These are phyloP conservation scores for Oligia latruncula DNA, from an alignment of 2,888 invertebrate species.

Conservation along the genomic window DNA sequence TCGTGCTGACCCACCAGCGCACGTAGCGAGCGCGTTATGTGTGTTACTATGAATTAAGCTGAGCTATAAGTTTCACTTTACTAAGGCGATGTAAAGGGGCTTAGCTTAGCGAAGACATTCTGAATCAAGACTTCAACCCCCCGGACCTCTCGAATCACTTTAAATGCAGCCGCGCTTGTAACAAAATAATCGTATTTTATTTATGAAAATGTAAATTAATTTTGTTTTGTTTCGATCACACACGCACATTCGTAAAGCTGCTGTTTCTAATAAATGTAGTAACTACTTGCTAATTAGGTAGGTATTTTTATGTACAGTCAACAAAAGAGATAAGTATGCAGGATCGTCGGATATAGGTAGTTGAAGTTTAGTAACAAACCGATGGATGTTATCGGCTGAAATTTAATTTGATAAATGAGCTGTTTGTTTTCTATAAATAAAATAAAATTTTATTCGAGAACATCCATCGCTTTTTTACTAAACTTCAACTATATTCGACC, in stretches of 20 bases:
- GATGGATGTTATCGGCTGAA: no score
- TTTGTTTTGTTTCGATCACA: neutral
- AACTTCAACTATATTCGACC: no score
- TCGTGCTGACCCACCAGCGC: conserved; percentile 2
- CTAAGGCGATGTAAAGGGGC: neutral
- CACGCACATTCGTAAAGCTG: neutral
- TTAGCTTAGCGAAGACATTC: neutral
- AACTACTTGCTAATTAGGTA: conserved; percentile 12
- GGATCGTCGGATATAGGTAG: no score
- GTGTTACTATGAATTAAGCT: neutral
- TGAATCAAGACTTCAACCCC: neutral
- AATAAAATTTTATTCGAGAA: no score
- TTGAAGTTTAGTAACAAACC: no score
- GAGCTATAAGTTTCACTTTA: neutral
- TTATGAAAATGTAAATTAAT: neutral
- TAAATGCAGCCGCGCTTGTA: neutral
- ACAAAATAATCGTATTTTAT: neutral
- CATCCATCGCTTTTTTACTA: no score
- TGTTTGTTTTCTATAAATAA: no score
- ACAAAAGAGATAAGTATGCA: no score
- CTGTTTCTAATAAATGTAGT: neutral
- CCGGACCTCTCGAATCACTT: neutral
- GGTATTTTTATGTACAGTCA: neutral
- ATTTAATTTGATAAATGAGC: no score
- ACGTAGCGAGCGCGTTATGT: conserved; percentile 1